These are phyloP conservation scores for Ceramica pisi DNA, from an alignment of 2,888 invertebrate species.

Conservation along the genomic window DNA sequence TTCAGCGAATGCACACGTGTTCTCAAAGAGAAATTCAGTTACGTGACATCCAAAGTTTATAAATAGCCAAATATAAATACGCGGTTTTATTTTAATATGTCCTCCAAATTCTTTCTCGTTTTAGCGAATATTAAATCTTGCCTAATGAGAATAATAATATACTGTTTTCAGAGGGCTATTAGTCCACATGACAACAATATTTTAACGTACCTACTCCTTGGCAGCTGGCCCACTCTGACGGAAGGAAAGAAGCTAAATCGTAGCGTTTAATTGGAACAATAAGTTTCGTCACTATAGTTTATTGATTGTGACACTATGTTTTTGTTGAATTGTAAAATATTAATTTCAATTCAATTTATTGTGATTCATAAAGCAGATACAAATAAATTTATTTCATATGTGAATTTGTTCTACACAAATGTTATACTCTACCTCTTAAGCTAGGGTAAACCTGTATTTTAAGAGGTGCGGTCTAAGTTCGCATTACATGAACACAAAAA, in stretches of 20 bases:
- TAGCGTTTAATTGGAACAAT: slow-evolving; percentile 75
- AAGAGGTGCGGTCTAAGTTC: too few relatives aligned
- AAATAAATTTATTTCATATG: too few relatives aligned
- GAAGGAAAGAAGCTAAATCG: slow-evolving; percentile 77
- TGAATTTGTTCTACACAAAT: too few relatives aligned
- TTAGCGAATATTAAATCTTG: slow-evolving; percentile 66
- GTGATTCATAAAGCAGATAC: too few relatives aligned
- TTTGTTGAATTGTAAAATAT: neutral
- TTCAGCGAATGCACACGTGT: slow-evolving; percentile 36
- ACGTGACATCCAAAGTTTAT: slow-evolving; percentile 47
- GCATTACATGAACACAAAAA: too few relatives aligned
- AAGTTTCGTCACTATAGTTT: slow-evolving; percentile 65
- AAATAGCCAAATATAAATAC: slow-evolving; percentile 66
- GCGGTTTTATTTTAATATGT: slow-evolving; percentile 69
- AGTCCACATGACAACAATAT: slow-evolving; percentile 77
- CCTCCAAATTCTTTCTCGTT: slow-evolving; percentile 71
- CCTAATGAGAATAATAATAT: slow-evolving; percentile 70
- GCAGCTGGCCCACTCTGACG: slow-evolving; percentile 82
- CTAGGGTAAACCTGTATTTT: too few relatives aligned
- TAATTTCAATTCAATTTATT: too few relatives aligned
- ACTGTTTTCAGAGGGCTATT: slow-evolving; percentile 69
- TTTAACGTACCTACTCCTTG: slow-evolving; percentile 74
- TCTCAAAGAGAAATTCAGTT: slow-evolving; percentile 41
- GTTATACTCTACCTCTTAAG: too few relatives aligned
- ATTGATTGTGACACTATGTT: slow-evolving; percentile 43